Evolutionary conservation across 2,888 invertebrate species (phyloP), one percentile per base, ranked within the genome.

Genomic region (Scrobipalpa atriplicella): DNA sequence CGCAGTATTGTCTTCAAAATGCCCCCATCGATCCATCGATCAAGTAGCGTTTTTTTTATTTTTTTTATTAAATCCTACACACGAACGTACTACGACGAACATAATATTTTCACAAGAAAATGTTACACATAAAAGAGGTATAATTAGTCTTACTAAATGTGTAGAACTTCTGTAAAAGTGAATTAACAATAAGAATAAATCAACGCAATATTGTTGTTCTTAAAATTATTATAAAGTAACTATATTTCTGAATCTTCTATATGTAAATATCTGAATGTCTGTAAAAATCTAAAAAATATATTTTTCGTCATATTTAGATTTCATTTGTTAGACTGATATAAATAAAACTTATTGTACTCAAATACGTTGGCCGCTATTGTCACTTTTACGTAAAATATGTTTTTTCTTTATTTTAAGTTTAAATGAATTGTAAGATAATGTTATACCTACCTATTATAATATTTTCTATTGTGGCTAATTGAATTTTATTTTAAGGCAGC

Each of bases 191-290:
- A 54, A 54, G 10, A 19, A 54, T 51, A 18, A 51, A 56, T 21
- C 54, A 21, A 21, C 21, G 54, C 54, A 21, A 56, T 56, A 21
- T 11, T 56, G 29, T 21, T 56, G 29, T 21, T 10, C 21, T 56
- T 47, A 56, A 29, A 56, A 2, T 5, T 9, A 56, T 21, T 29
- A 56, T 21, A 56, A 13, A 19, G 2, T 10, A 29, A 29, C 29
- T 56, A 56, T 56, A 56, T 56, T 56, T 56, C 54, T 56, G 54
- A 21, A 3, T 56, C 29, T 56, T 56, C 29, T 56, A 29, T 56
- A 56, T 13, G 54, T 56, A 56, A 21, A 21, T 56, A n/a, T 47
- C 5, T n/a, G n/a, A n/a, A 47, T 47, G 47, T n/a, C 47, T 47
- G 47, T 47, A 56, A 29, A 56, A 21, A 52, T 19, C 10, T 19